Evolutionary conservation across 2,113 vertebrate genomes (phyloP), one percentile per base, ranked within the genome.

Genomic region (Eudorcas thomsonii): DNA sequence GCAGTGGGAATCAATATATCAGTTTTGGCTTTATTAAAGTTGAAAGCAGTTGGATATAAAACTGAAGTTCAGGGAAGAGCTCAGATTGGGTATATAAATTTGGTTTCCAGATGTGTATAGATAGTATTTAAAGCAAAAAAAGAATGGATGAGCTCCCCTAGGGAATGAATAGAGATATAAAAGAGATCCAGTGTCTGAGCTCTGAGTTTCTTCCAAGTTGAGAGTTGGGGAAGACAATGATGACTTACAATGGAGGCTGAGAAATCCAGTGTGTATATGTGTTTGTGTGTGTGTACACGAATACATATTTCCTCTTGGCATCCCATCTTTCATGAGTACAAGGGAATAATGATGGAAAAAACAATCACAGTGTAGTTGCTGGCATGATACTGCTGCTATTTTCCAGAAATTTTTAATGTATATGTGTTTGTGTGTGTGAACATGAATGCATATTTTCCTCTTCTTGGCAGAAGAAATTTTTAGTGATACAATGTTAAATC

Each of bases 401-500:
- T 62, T 62, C 13, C 28, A 62, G 59, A 30, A 62, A 62, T 14
- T 62, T 98, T 96, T 92, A 93, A 11, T 50, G 96, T 60, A 60
- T 60, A 60, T 33, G 43, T 12, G 48, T 88, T 81, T 83, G 55
- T 36, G 1, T 64, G 9, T 54, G n/a, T 25, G 5, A 36, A 21
- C 14, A 48, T 15, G 14, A 48, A 80, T 14, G 1, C 52, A 26
- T 4, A 62, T 87, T 71, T 91, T 62, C 83, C 5, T 13, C 3
- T 39, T 67, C 7, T 54, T 82, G 23, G 11, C 67, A 17, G 26
- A 25, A 57, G 55, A 83, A 94, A 45, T 81, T 94, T 98, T 95
- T 92, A 92, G 19, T 50, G 96, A 62, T 54, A 97, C 16, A 97
- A 94, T 96, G 88, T 0, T 88, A 98, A 97, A 98, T 92, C 87